Evolutionary conservation across 2,888 invertebrate genomes (phyloP), one percentile per base, ranked within the genome.

Genomic region (Colostygia pectinataria): DNA sequence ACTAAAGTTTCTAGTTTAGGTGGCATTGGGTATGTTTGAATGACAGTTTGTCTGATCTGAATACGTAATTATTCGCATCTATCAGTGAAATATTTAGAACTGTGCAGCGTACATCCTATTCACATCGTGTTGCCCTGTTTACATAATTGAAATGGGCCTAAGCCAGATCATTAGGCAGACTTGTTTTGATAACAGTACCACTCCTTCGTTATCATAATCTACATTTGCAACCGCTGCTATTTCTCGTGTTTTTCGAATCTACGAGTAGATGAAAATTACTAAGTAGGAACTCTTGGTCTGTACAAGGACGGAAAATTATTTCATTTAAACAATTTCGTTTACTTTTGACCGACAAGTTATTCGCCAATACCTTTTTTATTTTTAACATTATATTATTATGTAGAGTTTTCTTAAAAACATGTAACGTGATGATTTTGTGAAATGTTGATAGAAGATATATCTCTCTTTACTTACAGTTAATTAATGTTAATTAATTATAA

Each of bases 21-120:
- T 58, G 53, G 54, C 65, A 67, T 66, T 67, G 59, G 59, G 55
- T 57, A 53, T 60, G 54, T 66, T 63, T 63, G 57, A 39, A 41
- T 65, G 67, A 68, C 68, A 74, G 66, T 73, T 66, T 65, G 61
- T 55, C 65, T 59, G 57, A 73, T 80, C 83, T 66, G 67, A 76
- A 82, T 83, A 66, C 81, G 80, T 75, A 79, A 78, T 77, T 73
- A 72, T 79, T 83, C 74, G 72, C 81, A 63, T 31, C 33, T 44
- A 46, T 43, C 46, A 38, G 52, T 25, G 52, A 52, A 40, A 44
- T 51, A 42, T 46, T 42, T 41, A 13, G 39, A 42, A 52, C 52
- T 41, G 46, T 46, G 28, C 24, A 9, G 36, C 27, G 34, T 27
- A 41, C 38, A 38, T 48, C 31, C 41, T 36, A 36, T 29, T 46